phyloP scores from a whole-genome alignment of 2,888 invertebrate genomes.

The Xanthostigma xanthostigma region DNA sequence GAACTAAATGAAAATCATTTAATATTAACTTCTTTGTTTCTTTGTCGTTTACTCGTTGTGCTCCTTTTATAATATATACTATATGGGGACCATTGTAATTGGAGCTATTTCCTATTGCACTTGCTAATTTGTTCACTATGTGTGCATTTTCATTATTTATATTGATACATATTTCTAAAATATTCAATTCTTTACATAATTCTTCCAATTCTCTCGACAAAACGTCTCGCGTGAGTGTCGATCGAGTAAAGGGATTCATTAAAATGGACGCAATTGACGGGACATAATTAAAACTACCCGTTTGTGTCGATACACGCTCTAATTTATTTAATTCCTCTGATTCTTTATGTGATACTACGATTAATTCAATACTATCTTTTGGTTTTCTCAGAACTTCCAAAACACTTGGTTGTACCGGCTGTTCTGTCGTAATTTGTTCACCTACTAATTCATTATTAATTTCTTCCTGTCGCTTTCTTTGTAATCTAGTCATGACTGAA shows the following conservation, averaged over 20 bases:
- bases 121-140: neutral
- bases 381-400: slow-evolving; percentile 9
- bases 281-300: too few species aligned
- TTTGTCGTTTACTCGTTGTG: slow-evolving; percentile 7
- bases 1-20: slow-evolving; percentile 15
- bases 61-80: slow-evolving; percentile 8
- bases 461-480: neutral
- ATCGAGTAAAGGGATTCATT: slow-evolving; percentile 4
- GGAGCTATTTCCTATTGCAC: neutral
- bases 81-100: slow-evolving; percentile 8
- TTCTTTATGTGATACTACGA: neutral
- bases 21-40: slow-evolving; percentile 11
- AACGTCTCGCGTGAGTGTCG: slow-evolving; percentile 1
- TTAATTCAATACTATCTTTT: slow-evolving; percentile 6
- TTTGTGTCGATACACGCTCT: too few species aligned
- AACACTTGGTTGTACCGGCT: slow-evolving; percentile 9
- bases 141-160: slow-evolving; percentile 7
- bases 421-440: neutral
- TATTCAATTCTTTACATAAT: slow-evolving; percentile 2
- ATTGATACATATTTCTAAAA: slow-evolving; percentile 5
- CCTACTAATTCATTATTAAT: neutral
- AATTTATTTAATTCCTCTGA: neutral
- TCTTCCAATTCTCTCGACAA: slow-evolving; percentile 8
- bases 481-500: slow-evolving; percentile 6
- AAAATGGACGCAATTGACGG: neutral